Base-by-base conservation (phyloP, 2,113 vertebrate genomes). In the Clarias macrocephalus region DNA sequence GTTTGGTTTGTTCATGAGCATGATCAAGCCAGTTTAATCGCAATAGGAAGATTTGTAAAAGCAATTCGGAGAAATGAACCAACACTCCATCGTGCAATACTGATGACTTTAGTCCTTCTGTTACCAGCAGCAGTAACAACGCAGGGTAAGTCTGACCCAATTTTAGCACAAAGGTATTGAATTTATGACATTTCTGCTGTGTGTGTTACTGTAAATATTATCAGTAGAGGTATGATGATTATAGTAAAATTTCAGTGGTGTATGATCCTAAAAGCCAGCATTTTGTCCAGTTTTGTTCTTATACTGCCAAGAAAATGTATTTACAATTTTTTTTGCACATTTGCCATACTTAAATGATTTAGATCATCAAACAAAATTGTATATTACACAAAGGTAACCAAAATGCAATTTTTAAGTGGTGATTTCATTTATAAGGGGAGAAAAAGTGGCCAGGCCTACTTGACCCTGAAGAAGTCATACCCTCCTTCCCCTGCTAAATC, bases 81-180 rank as follows among this genome's bases (percentile, higher is more conserved):
- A 2, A 63, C 37, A 52, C 37, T 23, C 3, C 8, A 15, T 85
- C 16, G 37, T 85, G 72, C 70, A 76, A 33, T 30, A 4, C 3
- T 77, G 2, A 11, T 85, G 57, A 48, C 59, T 77, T 19, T 65
- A 54, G 54, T 77, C 28, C 10, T 77, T 85, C n/a, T 85, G 84
- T 77, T 30, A 42, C 9, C 28, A 23, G 8, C 33, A 23, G 8
- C 33, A 85, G 54, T 30, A n/a, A n/a, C 30, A 63, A 23, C 1
- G 7, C 5, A 28, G n/a, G 81, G 81, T 83, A 65, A 68, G 81
- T 83, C 68, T 23, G 48, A 52, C 23, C 21, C 23, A 15, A 75
- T 52, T 52, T 52, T 25, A 75, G 72, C 21, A 72, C 18, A 72
- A 72, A 2, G 21, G 3, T 72, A 23, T 73, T 21, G 3, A 23